A percentile compares a stretch with the other conserved stretches of the same genome.
phyloP scores from a whole-genome alignment of 2,888 invertebrate genomes.

The Rhingia campestris region DNA sequence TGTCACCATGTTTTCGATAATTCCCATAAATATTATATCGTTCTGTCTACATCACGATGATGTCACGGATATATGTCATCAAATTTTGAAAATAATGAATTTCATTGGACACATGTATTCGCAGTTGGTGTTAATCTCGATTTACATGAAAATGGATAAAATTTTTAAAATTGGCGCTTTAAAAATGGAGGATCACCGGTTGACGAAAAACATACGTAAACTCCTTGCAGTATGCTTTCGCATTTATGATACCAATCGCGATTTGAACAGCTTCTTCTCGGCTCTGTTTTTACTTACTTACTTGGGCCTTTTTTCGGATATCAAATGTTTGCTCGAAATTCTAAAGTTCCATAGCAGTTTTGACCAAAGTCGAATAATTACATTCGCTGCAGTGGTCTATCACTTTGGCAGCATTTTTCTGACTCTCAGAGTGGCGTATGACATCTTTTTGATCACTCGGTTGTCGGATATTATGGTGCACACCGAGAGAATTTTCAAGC shows the following conservation, averaged over 20 bases:
- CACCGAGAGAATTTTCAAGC: not conserved
- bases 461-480: not conserved
- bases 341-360: not conserved
- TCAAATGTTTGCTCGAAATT: not conserved
- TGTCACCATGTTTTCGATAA: not conserved
- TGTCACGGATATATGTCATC: not conserved
- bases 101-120: conserved; percentile 3
- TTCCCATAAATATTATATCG: not conserved
- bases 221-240: conserved; percentile 19
- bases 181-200: not conserved
- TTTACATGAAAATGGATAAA: conserved; percentile 22
- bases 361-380: not conserved
- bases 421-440: not conserved
- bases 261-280: conserved; percentile 10
- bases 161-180: not conserved
- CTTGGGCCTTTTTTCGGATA: conserved; percentile 3
- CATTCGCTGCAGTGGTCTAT: not conserved
- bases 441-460: conserved; percentile 14
- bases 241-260: conserved; percentile 6
- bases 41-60: too few relatives aligned
- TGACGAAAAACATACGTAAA: not conserved
- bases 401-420: not conserved
- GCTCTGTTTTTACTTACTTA: not conserved
- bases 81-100: not conserved
- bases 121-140: conserved; percentile 23